A percentile compares a stretch with the other conserved stretches of the same genome.
These are phyloP conservation scores for Trachops cirrhosus DNA, from an alignment of 2,797 vertebrate species.

Conservation along the genomic window DNA sequence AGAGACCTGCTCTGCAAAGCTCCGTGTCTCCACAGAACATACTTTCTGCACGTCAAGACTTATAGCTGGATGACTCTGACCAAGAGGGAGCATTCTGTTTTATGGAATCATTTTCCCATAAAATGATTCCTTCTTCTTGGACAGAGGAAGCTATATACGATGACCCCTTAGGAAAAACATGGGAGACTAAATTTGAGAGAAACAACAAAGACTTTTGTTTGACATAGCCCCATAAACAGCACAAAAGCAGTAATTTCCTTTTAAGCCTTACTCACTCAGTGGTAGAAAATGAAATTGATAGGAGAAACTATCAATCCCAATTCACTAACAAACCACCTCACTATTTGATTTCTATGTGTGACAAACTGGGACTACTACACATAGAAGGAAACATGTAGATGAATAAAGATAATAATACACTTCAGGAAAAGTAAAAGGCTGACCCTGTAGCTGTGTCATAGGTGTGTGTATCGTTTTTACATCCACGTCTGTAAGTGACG, in stretches of 20 bases:
- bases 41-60: neutral
- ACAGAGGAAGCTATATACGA: neutral
- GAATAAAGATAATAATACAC: neutral
- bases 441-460: neutral
- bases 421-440: neutral
- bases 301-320: neutral
- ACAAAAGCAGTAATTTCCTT: neutral
- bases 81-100: conserved; percentile 5
- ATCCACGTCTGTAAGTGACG: neutral
- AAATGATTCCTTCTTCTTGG: no score
- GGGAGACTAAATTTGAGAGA: neutral
- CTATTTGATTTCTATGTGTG: neutral
- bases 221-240: neutral
- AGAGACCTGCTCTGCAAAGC: neutral
- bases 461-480: neutral
- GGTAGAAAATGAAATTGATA: neutral
- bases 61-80: neutral
- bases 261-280: neutral
- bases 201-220: neutral
- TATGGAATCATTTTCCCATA: conserved; percentile 5
- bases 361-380: neutral
- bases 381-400: neutral
- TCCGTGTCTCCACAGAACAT: neutral
- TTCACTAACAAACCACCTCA: neutral
- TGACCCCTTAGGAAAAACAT: neutral